phyloP scores from a whole-genome alignment of 2,113 vertebrate genomes.

The Ciconia boyciana region DNA sequence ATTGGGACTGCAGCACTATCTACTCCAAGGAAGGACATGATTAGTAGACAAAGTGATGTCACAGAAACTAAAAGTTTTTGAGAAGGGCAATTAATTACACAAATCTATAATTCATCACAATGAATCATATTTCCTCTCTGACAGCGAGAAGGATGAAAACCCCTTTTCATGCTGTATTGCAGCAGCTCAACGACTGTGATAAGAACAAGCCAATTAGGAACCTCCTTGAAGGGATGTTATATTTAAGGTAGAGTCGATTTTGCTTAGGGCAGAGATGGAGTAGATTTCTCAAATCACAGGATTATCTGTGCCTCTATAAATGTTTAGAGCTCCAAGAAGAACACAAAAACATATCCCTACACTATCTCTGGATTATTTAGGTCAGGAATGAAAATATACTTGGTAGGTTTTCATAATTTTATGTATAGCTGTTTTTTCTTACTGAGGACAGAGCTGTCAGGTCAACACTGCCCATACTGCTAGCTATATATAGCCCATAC shows the following conservation, averaged over 20 bases:
- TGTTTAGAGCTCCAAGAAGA: neutral
- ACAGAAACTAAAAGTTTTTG: neutral
- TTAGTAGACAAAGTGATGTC: neutral
- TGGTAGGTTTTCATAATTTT: neutral
- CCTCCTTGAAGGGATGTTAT: neutral
- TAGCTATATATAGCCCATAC: neutral
- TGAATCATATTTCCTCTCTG: neutral
- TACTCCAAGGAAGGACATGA: neutral
- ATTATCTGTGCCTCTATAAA: neutral
- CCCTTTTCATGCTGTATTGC: neutral
- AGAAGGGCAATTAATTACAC: neutral
- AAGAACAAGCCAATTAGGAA: conserved; percentile 12
- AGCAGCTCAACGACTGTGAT: neutral
- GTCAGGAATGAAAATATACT: neutral
- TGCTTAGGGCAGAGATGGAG: neutral
- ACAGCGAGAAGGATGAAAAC: neutral
- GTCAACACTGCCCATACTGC: neutral
- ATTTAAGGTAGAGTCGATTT: neutral
- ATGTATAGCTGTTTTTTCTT: neutral
- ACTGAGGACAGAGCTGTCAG: neutral
- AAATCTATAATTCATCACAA: neutral
- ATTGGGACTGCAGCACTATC: neutral
- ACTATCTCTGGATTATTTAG: neutral
- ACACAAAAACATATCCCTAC: neutral
- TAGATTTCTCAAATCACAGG: neutral